Evolutionary conservation across 2,888 invertebrate genomes (phyloP), one percentile per base, ranked within the genome.

Genomic region (Listrodromus nycthemerus): DNA sequence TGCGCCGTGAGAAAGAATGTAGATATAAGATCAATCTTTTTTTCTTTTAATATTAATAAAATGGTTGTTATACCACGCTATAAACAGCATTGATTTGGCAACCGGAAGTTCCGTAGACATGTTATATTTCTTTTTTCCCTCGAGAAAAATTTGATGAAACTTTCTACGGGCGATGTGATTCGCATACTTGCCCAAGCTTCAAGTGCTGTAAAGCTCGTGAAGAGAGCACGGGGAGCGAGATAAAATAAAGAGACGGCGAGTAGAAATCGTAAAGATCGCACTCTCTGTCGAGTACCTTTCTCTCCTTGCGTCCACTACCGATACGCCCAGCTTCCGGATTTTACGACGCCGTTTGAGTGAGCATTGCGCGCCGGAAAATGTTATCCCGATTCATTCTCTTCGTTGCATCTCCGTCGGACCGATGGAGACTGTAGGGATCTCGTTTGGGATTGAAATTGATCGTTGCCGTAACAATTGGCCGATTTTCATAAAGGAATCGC

Each of bases 251-350:
- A 80, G 80, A 77, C 50, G 58, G 73, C 67, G 19, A 75, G 69
- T 76, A 58, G 61, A 30, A 73, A 73, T 83, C 76, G 77, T 80
- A 80, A 80, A 83, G 80, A 83, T 80, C 76, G 76, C 63, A 76
- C 75, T 80, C 71, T 69, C 58, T 55, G 24, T 21, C 58, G 65
- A 80, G 76, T 80, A 61, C 71, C 41, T 16, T 24, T 1, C 77
- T 77, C 66, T 79, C 65, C 33, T 58, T 10, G 48, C 45, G 58
- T 65, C 27, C 75, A 48, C 45, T 33, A 52, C 74, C 45, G 74
- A n/a, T 66, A 66, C 69, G 33, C 70, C 37, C 76, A 77, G 83
- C 69, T 80, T 83, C 73, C 77, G 65, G 77, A 80, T 52, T 83
- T 83, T 80, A 83, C 61, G 76, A 80, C 63, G 76, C 71, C 66